Base-by-base conservation (phyloP, 64 coral and sea anemone species). In the Montipora capricornis region DNA sequence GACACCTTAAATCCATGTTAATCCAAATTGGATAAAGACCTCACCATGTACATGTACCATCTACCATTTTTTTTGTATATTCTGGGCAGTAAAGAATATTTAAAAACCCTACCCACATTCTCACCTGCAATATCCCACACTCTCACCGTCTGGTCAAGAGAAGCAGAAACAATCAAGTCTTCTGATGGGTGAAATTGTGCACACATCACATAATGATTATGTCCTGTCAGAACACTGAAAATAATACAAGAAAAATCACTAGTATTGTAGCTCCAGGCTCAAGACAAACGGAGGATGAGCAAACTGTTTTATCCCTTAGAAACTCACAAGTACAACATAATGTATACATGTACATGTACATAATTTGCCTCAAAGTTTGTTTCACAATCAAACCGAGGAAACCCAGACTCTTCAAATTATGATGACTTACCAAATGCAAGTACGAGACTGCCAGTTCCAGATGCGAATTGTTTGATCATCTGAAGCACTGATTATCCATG, bases 171-270 rank as follows among this genome's bases (percentile, higher is more conserved):
- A 20, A 99, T 92, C 74, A 99, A 52, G 84, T 99, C 97, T 76
- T 99, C 97, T 53, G 62, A 91, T 11, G 97, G 97, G 53, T 99
- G 97, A 68, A 99, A 99, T 49, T 94, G 94, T 19, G 97, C 97
- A 93, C 97, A 99, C 97, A 99, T 99, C 44, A 99, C 97, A 77
- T 99, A 99, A 73, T 99, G 97, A 80, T 99, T 99, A 68, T 99
- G 97, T 19, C 97, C 97, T 84, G 97, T 99, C 11, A 99, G 37
- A 49, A 99, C 97, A 94, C 97, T 99, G 17, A 12, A 74, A 92
- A 74, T 15, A 73, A 4, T 74, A 22, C 60, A 93, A 68, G 6
- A 44, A 57, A 49, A 2, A 19, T 48, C 22, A 20, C 19, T 22
- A 37, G 37, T 37, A 37, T 37, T 37, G 37, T 51, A 24, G 14